These are phyloP conservation scores for Coregonus ussuriensis DNA, from an alignment of 2,797 vertebrate species.

Conservation along the genomic window DNA sequence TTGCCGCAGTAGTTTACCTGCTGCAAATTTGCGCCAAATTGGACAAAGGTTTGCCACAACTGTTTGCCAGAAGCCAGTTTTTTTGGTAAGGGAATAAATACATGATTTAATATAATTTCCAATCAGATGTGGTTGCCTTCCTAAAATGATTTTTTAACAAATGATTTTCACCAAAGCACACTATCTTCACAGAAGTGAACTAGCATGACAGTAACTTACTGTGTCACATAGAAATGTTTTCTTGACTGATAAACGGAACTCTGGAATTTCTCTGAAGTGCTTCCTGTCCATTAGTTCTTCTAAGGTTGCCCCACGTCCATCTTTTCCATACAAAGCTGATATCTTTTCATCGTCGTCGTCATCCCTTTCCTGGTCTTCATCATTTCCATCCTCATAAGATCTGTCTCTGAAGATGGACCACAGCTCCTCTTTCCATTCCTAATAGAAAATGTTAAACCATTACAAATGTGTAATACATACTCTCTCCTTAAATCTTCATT, in stretches of 20 bases:
- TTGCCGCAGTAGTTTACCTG: no score
- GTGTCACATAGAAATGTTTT: slow-evolving; percentile 38
- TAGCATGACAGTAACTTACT: slow-evolving; percentile 33
- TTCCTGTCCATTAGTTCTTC: slow-evolving; percentile 26
- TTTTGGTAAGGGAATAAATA: no score
- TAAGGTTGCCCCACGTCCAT: not conserved
- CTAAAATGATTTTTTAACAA: no score
- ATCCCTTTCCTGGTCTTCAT: not conserved
- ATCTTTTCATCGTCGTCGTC: slow-evolving; percentile 31
- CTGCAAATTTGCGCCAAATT: no score
- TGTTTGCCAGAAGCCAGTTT: no score
- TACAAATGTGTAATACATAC: not conserved
- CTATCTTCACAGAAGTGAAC: not conserved
- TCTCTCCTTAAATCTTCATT: no score
- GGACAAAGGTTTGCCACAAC: no score
- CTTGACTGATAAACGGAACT: not conserved
- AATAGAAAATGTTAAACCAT: not conserved
- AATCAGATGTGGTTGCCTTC: no score
- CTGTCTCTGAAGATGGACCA: slow-evolving; percentile 4
- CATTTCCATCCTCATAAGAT: not conserved
- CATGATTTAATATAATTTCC: no score
- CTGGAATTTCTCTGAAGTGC: slow-evolving; percentile 37
- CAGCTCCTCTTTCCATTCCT: slow-evolving; percentile 55
- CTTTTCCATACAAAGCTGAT: slow-evolving; percentile 47
- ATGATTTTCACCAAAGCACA: not conserved